Evolutionary conservation across 1,140 invertebrate species (phyloP), one percentile per base, ranked within the genome.

Genomic region (Drosophila funebris): DNA sequence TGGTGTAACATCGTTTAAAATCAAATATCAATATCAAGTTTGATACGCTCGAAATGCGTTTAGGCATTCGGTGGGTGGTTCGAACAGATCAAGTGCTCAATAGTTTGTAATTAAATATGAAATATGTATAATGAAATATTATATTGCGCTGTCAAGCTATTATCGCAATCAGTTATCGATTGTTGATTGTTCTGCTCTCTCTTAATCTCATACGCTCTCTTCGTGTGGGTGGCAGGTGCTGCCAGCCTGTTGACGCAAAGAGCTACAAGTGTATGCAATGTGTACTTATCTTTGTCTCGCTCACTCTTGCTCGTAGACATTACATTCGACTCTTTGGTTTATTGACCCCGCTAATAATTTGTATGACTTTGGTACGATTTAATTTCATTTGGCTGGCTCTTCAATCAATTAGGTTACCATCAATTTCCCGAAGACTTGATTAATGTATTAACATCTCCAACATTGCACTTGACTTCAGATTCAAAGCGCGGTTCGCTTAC

Each of bases 371-470:
- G 62, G 46, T 60, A 63, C 37, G 41, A 54, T 61, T 81, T 67
- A 58, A 61, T 66, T 75, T 52, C 29, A 66, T 70, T 81, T 73
- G 57, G 60, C 52, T 50, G 41, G 24, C 41, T 43, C 43, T 64
- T 63, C 58, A 76, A 80, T 80, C 64, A 84, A 83, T 85, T 84
- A 60, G 57, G 71, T 60, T 73, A 80, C 56, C 58, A 73, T 64
- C 76, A 84, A 68, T 77, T 80, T 80, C 43, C 52, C 60, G 77
- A 64, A 68, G 53, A 77, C 72, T 87, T 87, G 82, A 81, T 87
- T 87, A 84, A 84, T 85, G 76, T 66, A 64, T 78, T 74, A 71
- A 67, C 53, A 43, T 31, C 39, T 52, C 31, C 31, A 37, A 39
- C 7, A 14, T 29, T 43, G 22, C 43, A 43, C 41, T 58, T 36